Evolutionary conservation across 2,888 invertebrate genomes (phyloP).

Genomic region (Clostera curtula): DNA sequence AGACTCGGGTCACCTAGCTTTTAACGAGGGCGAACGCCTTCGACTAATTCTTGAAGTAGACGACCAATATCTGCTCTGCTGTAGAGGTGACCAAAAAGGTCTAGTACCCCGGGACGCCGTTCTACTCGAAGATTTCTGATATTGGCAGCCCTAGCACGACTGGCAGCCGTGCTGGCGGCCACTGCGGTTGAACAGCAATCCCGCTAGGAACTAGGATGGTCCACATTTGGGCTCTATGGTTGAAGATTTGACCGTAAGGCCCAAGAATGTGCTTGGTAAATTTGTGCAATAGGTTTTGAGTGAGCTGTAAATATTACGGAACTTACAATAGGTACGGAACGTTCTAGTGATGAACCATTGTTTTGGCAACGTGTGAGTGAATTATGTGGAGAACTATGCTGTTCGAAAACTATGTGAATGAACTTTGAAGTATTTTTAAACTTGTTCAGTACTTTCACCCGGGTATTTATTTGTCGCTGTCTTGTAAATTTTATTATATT

Average conservation of each 20-base stretch:
- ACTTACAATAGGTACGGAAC: conserved; percentile 10
- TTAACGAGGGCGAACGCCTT: conserved; percentile 84
- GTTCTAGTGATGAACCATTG: conserved; percentile 21
- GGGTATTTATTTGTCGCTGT: conserved; percentile 26
- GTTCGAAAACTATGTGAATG: conserved; percentile 44
- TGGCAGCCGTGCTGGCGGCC: conserved; percentile 65
- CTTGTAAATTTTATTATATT: conserved; percentile 34
- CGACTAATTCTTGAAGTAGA: conserved; percentile 85
- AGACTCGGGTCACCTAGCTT: conserved; percentile 84
- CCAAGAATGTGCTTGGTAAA: conserved; percentile 4
- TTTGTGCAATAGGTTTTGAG: conserved; percentile 19
- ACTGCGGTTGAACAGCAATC: conserved; percentile 35
- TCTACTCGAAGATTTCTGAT: conserved; percentile 69
- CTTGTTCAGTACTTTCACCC: conserved; percentile 27
- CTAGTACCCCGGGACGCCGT: conserved; percentile 84
- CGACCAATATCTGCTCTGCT: conserved; percentile 83
- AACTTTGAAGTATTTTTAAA: conserved; percentile 21
- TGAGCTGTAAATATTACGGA: conserved; percentile 12
- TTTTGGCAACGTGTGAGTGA: conserved; percentile 20
- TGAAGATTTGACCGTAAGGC: not conserved
- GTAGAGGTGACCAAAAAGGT: conserved; percentile 84
- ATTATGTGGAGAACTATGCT: conserved; percentile 22
- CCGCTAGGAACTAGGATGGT: not conserved
- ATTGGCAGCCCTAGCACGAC: conserved; percentile 58
- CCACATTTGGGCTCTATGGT: too few relatives aligned